A percentile compares a stretch with the other conserved stretches of the same genome.
Conservation (phyloP, 1,140 invertebrate genomes). For the Anthonomus grandis region DNA sequence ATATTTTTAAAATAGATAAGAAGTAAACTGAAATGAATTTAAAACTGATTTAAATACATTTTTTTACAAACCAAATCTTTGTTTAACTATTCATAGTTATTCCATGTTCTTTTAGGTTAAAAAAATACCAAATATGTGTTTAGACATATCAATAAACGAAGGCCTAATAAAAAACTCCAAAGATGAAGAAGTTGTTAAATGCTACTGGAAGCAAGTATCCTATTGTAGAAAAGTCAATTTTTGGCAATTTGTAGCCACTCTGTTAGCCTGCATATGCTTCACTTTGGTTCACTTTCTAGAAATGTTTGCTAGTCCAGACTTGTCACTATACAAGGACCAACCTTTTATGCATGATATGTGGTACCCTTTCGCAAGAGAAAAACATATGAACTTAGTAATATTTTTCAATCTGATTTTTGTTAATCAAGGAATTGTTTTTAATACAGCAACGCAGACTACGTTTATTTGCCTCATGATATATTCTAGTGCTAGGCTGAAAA, state of each 20-base stretch:
- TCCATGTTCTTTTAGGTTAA: constrained; percentile 3
- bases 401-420: constrained; percentile 8
- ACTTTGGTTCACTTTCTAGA: not conserved
- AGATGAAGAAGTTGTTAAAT: not conserved
- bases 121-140: constrained; percentile 12
- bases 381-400: constrained; percentile 3
- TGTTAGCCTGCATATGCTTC: not conserved
- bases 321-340: constrained; percentile 5
- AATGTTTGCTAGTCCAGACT: not conserved
- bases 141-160: constrained; percentile 3
- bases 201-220: not conserved
- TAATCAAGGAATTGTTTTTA: constrained; percentile 2
- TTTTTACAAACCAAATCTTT: too few species aligned
- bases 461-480: constrained; percentile 16
- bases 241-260: not conserved
- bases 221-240: constrained; percentile 8
- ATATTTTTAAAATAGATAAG: too few species aligned
- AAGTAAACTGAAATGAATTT: too few species aligned
- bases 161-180: not conserved
- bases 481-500: not conserved
- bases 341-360: constrained; percentile 19
- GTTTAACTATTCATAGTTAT: too few species aligned
- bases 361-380: constrained; percentile 12
- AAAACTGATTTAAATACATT: too few species aligned
- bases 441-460: constrained; percentile 10